Conservation (phyloP, 2,797 vertebrate species). For the Pangasius macronema region DNA sequence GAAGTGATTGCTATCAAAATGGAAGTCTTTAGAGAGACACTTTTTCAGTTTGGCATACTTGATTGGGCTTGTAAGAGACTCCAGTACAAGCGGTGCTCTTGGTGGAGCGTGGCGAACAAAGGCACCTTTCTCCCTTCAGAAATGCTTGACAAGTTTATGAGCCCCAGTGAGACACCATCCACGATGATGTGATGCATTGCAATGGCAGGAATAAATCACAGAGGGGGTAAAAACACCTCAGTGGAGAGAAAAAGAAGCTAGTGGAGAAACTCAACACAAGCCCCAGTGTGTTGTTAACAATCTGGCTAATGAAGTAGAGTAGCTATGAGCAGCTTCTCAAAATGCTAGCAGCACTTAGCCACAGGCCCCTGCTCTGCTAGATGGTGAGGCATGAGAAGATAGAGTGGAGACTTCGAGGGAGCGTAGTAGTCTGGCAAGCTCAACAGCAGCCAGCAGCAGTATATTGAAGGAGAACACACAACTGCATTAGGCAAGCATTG, state of each 20-base stretch:
- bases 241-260: neutral
- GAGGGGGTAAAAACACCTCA: neutral
- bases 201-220: neutral
- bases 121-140: neutral
- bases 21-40: neutral
- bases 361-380: neutral
- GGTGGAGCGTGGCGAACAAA: neutral
- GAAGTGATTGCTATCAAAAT: neutral
- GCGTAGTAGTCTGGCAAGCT: neutral
- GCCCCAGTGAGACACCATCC: neutral
- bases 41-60: neutral
- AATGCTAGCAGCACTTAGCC: neutral
- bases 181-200: neutral
- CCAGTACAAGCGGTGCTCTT: neutral
- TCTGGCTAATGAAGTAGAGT: neutral
- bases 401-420: neutral
- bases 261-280: neutral
- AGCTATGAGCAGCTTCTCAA: neutral
- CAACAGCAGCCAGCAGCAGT: neutral
- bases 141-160: conserved; percentile 14
- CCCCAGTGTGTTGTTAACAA: neutral
- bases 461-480: neutral
- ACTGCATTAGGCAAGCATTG: neutral
- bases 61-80: neutral
- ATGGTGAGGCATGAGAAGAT: neutral